These are phyloP conservation scores for Cynodonichthys magdalenae DNA, from an alignment of 2,797 vertebrate genomes.

Conservation along the genomic window DNA sequence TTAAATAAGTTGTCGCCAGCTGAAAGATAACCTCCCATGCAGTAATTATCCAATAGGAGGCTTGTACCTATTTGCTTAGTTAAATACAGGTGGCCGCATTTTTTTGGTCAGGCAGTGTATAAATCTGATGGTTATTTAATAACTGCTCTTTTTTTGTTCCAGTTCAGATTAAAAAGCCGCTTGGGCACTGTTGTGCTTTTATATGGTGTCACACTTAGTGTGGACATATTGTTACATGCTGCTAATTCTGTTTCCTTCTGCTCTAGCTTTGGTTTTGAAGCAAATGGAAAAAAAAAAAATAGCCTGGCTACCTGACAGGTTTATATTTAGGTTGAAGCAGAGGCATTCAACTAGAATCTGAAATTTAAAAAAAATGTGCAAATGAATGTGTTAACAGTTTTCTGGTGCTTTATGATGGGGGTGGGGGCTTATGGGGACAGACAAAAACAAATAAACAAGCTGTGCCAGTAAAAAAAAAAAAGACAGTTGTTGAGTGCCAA, in stretches of 20 bases:
- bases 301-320: slow-evolving; percentile 23
- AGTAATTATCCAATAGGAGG: too few relatives aligned
- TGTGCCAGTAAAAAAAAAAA: slow-evolving; percentile 32
- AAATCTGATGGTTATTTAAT: neutral
- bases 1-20: too few relatives aligned
- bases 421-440: slow-evolving; percentile 30
- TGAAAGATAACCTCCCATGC: too few relatives aligned
- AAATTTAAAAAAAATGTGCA: slow-evolving; percentile 1
- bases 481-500: slow-evolving; percentile 26
- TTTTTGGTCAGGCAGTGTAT: too few relatives aligned
- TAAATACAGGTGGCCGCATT: too few relatives aligned
- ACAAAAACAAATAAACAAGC: slow-evolving; percentile 42
- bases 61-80: too few relatives aligned
- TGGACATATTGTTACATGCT: slow-evolving; percentile 10
- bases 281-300: neutral
- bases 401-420: slow-evolving; percentile 26
- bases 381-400: slow-evolving; percentile 49
- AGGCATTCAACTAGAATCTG: slow-evolving; percentile 10
- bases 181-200: slow-evolving; percentile 8
- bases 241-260: slow-evolving; percentile 16
- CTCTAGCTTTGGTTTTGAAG: neutral
- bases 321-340: slow-evolving; percentile 34
- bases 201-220: slow-evolving; percentile 2
- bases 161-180: slow-evolving; percentile 8
- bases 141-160: neutral